phyloP scores from a whole-genome alignment of 2,113 vertebrate genomes.

The Cyprinodon tularosa region DNA sequence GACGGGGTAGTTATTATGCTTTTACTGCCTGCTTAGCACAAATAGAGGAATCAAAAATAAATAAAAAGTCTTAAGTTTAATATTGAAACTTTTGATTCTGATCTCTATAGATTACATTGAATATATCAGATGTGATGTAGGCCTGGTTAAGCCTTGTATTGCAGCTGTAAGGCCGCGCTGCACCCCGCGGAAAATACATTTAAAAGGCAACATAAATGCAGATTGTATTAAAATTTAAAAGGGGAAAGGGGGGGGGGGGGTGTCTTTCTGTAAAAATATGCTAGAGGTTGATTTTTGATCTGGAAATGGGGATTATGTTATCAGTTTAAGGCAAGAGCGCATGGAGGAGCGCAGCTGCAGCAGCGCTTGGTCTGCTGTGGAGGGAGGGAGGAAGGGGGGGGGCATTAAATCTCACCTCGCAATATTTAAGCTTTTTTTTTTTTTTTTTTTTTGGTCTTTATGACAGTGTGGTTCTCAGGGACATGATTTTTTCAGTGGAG shows the following conservation, averaged over 20 bases:
- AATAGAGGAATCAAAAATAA: background rate
- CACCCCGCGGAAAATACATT: slow-evolving; percentile 46
- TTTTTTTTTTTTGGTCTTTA: background rate
- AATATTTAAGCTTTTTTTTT: background rate
- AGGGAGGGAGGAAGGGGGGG: background rate
- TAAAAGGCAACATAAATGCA: background rate
- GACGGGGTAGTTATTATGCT: background rate
- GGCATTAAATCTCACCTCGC: slow-evolving; percentile 39
- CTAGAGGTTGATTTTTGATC: fast-evolving
- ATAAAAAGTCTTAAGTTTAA: background rate
- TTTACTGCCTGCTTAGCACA: background rate
- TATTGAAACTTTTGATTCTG: background rate
- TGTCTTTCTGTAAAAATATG: no score
- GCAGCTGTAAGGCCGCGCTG: slow-evolving; percentile 52
- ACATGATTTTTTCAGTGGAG: slow-evolving; percentile 25
- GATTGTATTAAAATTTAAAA: background rate
- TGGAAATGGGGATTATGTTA: background rate
- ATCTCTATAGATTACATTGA: background rate
- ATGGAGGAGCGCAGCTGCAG: slow-evolving; percentile 62
- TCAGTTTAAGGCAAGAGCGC: slow-evolving; percentile 3
- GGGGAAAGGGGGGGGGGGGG: no score
- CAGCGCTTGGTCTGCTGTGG: slow-evolving; percentile 52
- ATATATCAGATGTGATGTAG: slow-evolving; percentile 9
- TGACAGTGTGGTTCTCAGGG: background rate
- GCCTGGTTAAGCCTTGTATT: slow-evolving; percentile 4